These are phyloP conservation scores for Polypterus bichir DNA, from an alignment of 2,113 vertebrate genomes.

Conservation along the genomic window DNA sequence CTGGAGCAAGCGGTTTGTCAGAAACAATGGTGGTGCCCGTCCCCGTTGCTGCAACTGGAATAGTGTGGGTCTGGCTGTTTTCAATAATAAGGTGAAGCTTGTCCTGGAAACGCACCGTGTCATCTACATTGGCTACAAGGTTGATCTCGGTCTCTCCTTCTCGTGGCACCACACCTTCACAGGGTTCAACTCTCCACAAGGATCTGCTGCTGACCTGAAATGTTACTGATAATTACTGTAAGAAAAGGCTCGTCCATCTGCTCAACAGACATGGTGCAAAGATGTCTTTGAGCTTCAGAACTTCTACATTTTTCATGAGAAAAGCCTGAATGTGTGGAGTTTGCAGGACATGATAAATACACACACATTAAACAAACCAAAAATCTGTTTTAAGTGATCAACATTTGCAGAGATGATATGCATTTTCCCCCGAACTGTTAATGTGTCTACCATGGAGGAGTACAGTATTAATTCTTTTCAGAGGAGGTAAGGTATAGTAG, in stretches of 20 bases:
- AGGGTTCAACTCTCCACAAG: slow-evolving; percentile 55
- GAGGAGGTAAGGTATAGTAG: too few species aligned
- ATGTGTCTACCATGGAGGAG: too few species aligned
- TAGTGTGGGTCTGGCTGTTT: slow-evolving; percentile 36
- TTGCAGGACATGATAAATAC: too few species aligned
- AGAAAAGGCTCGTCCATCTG: not conserved
- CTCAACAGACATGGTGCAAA: not conserved
- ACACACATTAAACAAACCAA: too few species aligned
- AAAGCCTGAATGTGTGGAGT: too few species aligned
- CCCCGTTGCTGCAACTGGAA: slow-evolving; percentile 51
- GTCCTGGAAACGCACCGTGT: slow-evolving; percentile 50
- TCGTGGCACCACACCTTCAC: slow-evolving; percentile 46
- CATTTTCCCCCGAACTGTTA: too few species aligned
- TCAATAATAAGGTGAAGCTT: slow-evolving; percentile 46
- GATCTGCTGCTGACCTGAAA: slow-evolving; percentile 44
- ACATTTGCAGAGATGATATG: too few species aligned
- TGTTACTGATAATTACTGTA: slow-evolving; percentile 1
- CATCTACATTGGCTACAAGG: slow-evolving; percentile 60
- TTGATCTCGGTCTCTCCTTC: slow-evolving; percentile 39
- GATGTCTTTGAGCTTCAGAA: too few species aligned
- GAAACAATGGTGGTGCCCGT: slow-evolving; percentile 67
- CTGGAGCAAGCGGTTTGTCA: slow-evolving; percentile 53
- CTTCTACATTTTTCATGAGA: too few species aligned
- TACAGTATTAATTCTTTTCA: too few species aligned
- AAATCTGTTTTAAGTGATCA: too few species aligned